Conservation (phyloP, 2,797 vertebrate genomes). For the Neoniphon sammara region DNA sequence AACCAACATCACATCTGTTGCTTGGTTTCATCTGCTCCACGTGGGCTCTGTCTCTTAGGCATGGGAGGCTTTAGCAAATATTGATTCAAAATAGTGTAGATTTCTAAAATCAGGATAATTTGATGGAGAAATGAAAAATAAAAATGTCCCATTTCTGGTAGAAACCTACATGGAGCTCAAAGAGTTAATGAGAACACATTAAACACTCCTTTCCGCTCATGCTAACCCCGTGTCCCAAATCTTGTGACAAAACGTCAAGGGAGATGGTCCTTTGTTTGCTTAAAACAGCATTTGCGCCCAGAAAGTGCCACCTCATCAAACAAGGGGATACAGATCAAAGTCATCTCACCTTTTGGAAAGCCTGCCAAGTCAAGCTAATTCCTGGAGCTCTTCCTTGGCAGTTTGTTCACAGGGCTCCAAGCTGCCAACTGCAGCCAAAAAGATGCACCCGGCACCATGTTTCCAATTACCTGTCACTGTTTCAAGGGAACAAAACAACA, state of each 20-base stretch:
- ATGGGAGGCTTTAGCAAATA: slow-evolving; percentile 31
- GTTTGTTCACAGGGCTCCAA: slow-evolving; percentile 47
- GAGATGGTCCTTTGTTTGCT: slow-evolving; percentile 71
- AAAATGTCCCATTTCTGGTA: too few species aligned
- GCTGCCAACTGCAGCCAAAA: slow-evolving; percentile 28
- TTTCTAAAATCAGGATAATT: slow-evolving; percentile 31
- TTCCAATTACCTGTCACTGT: slow-evolving; percentile 55
- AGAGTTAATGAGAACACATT: slow-evolving; percentile 31
- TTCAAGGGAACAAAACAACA: slow-evolving; percentile 46
- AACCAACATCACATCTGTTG: slow-evolving; percentile 60
- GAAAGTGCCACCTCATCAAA: slow-evolving; percentile 77
- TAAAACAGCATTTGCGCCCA: slow-evolving; percentile 66
- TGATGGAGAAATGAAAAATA: too few species aligned
- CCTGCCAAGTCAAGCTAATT: slow-evolving; percentile 71
- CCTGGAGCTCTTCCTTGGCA: slow-evolving; percentile 55
- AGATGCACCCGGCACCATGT: slow-evolving; percentile 16
- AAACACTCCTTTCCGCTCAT: slow-evolving; percentile 28
- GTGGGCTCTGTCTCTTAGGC: slow-evolving; percentile 30
- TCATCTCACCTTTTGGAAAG: slow-evolving; percentile 67
- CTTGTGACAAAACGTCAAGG: slow-evolving; percentile 53
- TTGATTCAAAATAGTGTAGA: slow-evolving; percentile 25
- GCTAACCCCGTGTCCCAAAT: slow-evolving; percentile 39
- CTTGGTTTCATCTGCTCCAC: slow-evolving; percentile 51
- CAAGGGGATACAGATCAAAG: slow-evolving; percentile 70
- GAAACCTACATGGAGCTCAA: not conserved